Base-by-base conservation (phyloP, 2,113 vertebrate species). In the Hylia prasina region DNA sequence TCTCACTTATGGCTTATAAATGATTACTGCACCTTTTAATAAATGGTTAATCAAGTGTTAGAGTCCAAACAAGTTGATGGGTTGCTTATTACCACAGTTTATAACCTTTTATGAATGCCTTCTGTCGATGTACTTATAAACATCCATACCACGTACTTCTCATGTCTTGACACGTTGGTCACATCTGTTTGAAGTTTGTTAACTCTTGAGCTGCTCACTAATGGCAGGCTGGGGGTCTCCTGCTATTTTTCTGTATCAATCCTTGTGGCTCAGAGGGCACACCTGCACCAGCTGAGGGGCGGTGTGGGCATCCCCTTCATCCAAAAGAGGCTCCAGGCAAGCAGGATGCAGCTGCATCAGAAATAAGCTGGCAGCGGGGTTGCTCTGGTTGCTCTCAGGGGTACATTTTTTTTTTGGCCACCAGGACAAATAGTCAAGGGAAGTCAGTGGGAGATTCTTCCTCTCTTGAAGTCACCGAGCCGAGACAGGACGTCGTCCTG, bases 81-180 rank as follows among this genome's bases (percentile, higher is more conserved):
- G 94, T 95, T 96, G 95, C 95, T 94, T 93, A 96, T 96, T 96
- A 96, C 94, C 90, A 72, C 8, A 35, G 91, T 95, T 91, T 96
- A 93, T 96, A 94, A 94, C 91, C 93, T 93, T 95, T 96, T 94
- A 97, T 96, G 93, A 97, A 97, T 93, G 87, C 87, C 87, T 91
- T 86, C 93, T 96, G 93, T 93, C 6, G 42, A 93, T 72, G 87
- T 80, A 53, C 91, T 97, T 96, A 95, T 90, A 94, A 97, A 95
- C 93, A 94, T 93, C 95, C 93, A 90, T 69, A 94, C 94, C 91
- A 95, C 81, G 50, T 91, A 91, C 91, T 87, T 82, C 87, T 94
- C 94, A 5, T 96, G 95, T 94, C 91, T 93, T 97, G 93, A 96
- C 95, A 95, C 60, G 90, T 96, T 88, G 90, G 90, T 90, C 94